These are phyloP conservation scores for Phoeniculus purpureus DNA, from an alignment of 2,797 vertebrate genomes.

Conservation along the genomic window DNA sequence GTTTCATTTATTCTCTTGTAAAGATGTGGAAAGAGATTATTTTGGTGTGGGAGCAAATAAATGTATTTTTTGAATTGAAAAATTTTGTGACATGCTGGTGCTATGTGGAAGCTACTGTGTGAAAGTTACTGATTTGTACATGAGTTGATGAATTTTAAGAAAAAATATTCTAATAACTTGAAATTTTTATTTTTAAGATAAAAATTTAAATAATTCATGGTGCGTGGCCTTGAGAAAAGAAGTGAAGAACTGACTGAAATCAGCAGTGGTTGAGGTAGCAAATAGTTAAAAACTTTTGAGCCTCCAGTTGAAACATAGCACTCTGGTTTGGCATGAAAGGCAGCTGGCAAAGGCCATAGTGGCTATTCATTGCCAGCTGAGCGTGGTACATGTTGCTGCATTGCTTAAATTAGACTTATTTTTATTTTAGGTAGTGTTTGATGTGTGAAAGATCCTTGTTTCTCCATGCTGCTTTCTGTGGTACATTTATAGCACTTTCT, in stretches of 20 bases:
- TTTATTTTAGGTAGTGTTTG: not conserved
- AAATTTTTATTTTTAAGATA: not conserved
- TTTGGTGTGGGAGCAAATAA: not conserved
- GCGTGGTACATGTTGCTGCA: rapidly evolving
- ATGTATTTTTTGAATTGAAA: not conserved
- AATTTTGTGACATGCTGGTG: not conserved
- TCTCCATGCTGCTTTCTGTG: not conserved
- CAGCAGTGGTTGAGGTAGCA: not conserved
- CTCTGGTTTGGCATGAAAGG: not conserved
- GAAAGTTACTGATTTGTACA: not conserved
- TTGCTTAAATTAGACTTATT: not conserved
- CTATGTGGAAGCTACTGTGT: not conserved
- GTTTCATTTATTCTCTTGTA: not conserved
- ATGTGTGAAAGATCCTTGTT: not conserved
- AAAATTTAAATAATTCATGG: not conserved
- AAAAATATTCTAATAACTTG: not conserved
- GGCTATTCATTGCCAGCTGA: not conserved
- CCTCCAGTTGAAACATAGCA: not conserved
- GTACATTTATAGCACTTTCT: not conserved
- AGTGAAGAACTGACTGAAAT: not conserved
- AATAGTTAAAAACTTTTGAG: not conserved
- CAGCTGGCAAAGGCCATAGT: not conserved
- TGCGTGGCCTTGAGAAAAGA: not conserved
- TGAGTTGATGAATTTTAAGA: not conserved
- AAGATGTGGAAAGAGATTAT: not conserved